Evolutionary conservation across 1,140 invertebrate genomes (phyloP), one percentile per base, ranked within the genome.

Genomic region (Mycetomoellerius zeteki): DNA sequence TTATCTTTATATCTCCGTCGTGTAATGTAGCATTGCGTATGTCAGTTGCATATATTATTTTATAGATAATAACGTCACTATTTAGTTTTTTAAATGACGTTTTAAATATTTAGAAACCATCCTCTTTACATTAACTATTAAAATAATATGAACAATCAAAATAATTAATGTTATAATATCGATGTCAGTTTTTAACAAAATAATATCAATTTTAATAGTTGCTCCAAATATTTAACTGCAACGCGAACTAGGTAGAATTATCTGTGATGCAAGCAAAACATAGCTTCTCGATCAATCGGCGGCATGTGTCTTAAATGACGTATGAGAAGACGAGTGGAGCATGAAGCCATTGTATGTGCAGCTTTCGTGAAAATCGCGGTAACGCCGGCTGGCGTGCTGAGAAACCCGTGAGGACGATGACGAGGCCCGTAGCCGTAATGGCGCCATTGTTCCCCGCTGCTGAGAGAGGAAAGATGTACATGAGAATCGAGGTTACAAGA

Each of bases 311-410:
- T 81, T 80, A 65, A 75, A 84, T 84, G 75, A 88, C 73, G 87
- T 75, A 86, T 54, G 89, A 86, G 85, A 86, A 30, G 64, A 54
- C 47, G 50, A 50, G 16, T 37, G 30, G 43, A 43, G 50, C 12
- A 65, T 50, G 84, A 73, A 62, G 67, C 85, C 73, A 64, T 43
- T 56, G 54, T 33, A 73, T 21, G 10, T 60, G 69, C 60, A 89
- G 89, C 81, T 91, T 91, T 91, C 89, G 82, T 86, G 89, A 87
- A 91, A 91, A 91, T 91, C 84, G 88, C 87, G 86, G 73, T 86
- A 86, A 86, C 81, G 67, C 30, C 33, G 54, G 37, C 47, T 58
- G 73, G 52, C 85, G 69, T 84, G 69, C 69, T 85, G 91, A 88
- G 86, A 90, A 80, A 90, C 71, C 78, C 47, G 67, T 77, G 60